These are phyloP conservation scores for Eriocheir sinensis DNA, from an alignment of 1,140 invertebrate genomes.

Conservation along the genomic window DNA sequence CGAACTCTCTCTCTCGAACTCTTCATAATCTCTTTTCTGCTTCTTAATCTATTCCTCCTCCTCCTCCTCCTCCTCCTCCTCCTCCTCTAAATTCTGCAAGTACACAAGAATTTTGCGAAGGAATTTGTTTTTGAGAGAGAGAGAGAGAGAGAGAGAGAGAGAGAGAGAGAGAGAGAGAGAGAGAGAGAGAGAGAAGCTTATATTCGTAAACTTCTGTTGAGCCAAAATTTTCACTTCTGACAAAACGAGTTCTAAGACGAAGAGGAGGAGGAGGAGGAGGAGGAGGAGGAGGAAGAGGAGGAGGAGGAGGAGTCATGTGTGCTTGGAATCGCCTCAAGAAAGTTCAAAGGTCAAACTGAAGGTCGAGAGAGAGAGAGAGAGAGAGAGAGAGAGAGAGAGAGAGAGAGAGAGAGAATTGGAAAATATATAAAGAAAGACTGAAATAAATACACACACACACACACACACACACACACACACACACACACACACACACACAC, in stretches of 20 bases:
- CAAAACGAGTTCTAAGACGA: not conserved
- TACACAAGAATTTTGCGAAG: not conserved
- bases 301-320: not conserved
- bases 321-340: no score
- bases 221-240: not conserved
- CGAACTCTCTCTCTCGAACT: no score
- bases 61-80: no score
- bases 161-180: slow-evolving; percentile 38
- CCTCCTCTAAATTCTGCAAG: no score
- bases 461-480: slow-evolving; percentile 37
- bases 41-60: no score
- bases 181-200: slow-evolving; percentile 32
- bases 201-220: no score
- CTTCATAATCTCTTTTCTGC: no score
- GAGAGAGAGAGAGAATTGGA: not conserved
- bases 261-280: not conserved
- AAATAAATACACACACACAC: slow-evolving; percentile 13
- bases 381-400: slow-evolving; percentile 43
- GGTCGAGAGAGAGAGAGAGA: slow-evolving; percentile 27
- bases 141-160: slow-evolving; percentile 46
- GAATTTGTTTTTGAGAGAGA: not conserved
- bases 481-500: slow-evolving; percentile 20
- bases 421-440: not conserved
- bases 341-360: not conserved
- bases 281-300: not conserved